Evolutionary conservation across 2,888 invertebrate species (phyloP).

Genomic region (Eupelmus urozonus): DNA sequence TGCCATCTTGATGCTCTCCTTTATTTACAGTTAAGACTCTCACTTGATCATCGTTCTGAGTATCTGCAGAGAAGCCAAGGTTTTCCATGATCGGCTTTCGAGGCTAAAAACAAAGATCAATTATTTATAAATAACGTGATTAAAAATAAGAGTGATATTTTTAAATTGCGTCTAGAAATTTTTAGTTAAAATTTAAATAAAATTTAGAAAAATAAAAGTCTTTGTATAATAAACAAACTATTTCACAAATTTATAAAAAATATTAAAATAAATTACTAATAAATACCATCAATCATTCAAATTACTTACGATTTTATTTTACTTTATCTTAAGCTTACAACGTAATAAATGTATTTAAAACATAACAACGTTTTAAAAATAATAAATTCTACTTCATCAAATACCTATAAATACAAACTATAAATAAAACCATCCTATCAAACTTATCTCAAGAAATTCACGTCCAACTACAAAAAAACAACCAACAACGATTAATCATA

Average conservation of each 20-base stretch:
- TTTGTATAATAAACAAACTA: not conserved
- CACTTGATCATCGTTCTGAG: constrained; percentile 74
- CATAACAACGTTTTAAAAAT: too few species aligned
- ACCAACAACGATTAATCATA: too few species aligned
- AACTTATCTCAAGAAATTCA: too few species aligned
- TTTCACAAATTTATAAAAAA: not conserved
- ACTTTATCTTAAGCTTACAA: too few species aligned
- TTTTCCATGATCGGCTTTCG: constrained; percentile 58
- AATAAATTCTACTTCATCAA: too few species aligned
- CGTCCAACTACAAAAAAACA: too few species aligned
- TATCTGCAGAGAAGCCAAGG: constrained; percentile 58
- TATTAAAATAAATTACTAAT: too few species aligned
- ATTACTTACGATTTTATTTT: too few species aligned
- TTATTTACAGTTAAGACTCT: constrained; percentile 86
- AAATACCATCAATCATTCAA: too few species aligned
- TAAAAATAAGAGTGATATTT: not conserved
- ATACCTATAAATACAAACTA: too few species aligned
- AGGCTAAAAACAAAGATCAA: constrained; percentile 40
- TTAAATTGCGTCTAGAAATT: not conserved
- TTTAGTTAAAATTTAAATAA: not conserved
- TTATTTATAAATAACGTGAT: not conserved
- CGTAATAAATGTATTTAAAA: too few species aligned
- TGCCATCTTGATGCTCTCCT: constrained; percentile 87
- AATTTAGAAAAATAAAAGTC: not conserved
- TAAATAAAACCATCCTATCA: too few species aligned